A percentile compares a stretch with the other conserved stretches of the same genome.
phyloP scores from a whole-genome alignment of 2,888 invertebrate genomes.

The Ochropleura leucogaster region DNA sequence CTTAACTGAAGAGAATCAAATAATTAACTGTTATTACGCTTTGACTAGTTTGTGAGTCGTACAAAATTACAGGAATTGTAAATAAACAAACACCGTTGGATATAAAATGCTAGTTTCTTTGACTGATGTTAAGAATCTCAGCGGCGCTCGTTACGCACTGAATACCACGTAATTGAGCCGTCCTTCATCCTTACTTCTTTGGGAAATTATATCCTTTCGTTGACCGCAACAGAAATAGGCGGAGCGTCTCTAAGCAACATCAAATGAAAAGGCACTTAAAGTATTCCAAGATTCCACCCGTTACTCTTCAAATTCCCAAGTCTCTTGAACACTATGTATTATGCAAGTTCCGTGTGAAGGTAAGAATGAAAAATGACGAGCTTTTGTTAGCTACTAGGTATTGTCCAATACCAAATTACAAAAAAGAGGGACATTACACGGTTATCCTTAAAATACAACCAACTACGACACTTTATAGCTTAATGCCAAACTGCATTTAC shows the following conservation, averaged over 20 bases:
- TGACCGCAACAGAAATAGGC: constrained; percentile 69
- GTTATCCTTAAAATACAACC: constrained; percentile 18
- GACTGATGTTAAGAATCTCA: constrained; percentile 69
- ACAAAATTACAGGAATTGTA: constrained; percentile 23
- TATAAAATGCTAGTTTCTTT: constrained; percentile 66
- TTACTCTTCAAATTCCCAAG: constrained; percentile 53
- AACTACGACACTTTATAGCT: constrained; percentile 46
- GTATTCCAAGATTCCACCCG: constrained; percentile 32
- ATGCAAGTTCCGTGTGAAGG: constrained; percentile 68
- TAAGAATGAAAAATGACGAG: constrained; percentile 69
- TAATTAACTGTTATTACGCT: constrained; percentile 1
- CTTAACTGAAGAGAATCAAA: constrained; percentile 11
- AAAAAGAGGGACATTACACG: constrained; percentile 9
- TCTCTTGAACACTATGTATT: constrained; percentile 69
- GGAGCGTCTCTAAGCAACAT: constrained; percentile 47
- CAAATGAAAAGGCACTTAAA: constrained; percentile 45
- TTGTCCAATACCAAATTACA: constrained; percentile 52
- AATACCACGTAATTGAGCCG: constrained; percentile 82
- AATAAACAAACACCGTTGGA: constrained; percentile 42
- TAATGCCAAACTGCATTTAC: constrained; percentile 24
- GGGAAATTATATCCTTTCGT: constrained; percentile 74
- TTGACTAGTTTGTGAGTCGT: not conserved
- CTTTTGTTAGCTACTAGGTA: constrained; percentile 54
- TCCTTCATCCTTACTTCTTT: constrained; percentile 73
- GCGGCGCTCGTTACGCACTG: constrained; percentile 78